Evolutionary conservation across 2,113 vertebrate genomes (phyloP).

Genomic region (Psilopsiagon aymara): DNA sequence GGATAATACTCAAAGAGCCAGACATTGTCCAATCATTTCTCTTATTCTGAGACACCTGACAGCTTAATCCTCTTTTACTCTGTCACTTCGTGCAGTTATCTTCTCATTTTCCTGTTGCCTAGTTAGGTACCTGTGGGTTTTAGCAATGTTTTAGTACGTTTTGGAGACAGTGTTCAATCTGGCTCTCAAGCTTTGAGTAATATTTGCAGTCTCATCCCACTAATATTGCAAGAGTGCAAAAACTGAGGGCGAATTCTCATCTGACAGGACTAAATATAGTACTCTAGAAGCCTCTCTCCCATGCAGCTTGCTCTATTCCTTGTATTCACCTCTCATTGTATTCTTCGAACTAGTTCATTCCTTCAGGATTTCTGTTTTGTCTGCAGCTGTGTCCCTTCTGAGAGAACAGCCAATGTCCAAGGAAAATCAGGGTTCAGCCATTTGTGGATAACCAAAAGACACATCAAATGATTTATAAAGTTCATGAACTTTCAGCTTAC

Average conservation of each 20-base stretch:
- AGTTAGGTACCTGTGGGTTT: neutral
- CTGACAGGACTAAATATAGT: neutral
- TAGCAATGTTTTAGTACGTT: neutral
- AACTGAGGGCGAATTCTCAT: neutral
- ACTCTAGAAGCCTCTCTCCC: neutral
- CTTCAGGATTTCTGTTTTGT: neutral
- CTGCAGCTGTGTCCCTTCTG: neutral
- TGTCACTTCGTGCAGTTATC: accelerated
- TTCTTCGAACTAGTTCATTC: neutral
- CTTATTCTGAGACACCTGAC: neutral
- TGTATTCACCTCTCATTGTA: neutral
- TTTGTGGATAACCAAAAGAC: neutral
- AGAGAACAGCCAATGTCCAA: neutral
- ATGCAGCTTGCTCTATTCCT: neutral
- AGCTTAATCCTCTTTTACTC: neutral
- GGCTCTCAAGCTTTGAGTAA: neutral
- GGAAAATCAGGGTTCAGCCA: neutral
- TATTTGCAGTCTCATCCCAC: neutral
- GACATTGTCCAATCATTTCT: neutral
- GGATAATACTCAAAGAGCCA: neutral
- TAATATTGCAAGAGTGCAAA: neutral
- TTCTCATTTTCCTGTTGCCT: neutral
- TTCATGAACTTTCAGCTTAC: neutral
- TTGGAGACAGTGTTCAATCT: neutral
- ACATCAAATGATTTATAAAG: neutral